Percentiles rank a stretch among this genome's conserved stretches.
phyloP scores from a whole-genome alignment of 2,888 invertebrate species.

The Nomada ferruginata region DNA sequence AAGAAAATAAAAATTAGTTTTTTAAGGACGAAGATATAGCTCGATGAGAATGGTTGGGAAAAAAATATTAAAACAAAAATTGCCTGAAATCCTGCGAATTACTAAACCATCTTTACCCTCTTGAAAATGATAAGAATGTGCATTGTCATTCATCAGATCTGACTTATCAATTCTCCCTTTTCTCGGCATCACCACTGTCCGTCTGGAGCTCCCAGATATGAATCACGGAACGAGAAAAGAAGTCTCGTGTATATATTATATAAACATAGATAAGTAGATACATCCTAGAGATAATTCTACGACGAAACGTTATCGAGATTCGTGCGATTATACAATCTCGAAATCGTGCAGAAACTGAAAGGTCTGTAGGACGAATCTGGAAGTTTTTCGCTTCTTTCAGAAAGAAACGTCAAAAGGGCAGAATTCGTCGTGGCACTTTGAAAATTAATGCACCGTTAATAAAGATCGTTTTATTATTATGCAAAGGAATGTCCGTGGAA shows the following conservation, averaged over 20 bases:
- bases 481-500: neutral
- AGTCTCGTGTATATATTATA: neutral
- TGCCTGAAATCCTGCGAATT: too few species aligned
- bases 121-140: neutral
- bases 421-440: neutral
- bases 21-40: too few species aligned
- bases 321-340: too few species aligned
- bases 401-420: neutral
- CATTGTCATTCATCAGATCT: neutral
- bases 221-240: neutral
- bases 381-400: neutral
- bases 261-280: neutral
- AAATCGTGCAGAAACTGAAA: too few species aligned
- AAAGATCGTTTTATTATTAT: constrained; percentile 4
- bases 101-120: too few species aligned
- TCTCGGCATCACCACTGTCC: neutral
- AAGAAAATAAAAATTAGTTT: neutral
- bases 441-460: constrained; percentile 15
- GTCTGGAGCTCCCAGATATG: neutral
- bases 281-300: neutral
- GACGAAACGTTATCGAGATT: neutral
- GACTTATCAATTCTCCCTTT: neutral
- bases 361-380: too few species aligned
- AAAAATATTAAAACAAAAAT: too few species aligned
- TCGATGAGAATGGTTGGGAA: too few species aligned